Evolutionary conservation across 2,888 invertebrate genomes (phyloP).

Genomic region (Bembecia ichneumoniformis): DNA sequence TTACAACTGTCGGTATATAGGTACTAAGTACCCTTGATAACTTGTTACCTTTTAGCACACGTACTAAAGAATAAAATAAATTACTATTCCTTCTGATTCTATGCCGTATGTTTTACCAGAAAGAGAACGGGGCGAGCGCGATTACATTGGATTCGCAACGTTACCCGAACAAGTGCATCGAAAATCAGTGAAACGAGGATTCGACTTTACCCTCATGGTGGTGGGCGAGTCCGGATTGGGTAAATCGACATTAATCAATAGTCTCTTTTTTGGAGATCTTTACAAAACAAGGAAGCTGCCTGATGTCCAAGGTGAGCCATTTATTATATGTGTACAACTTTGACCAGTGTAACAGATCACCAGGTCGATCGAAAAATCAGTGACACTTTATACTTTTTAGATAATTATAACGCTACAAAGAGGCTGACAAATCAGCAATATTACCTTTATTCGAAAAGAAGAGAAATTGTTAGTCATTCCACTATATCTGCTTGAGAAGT

Average conservation of each 20-base stretch:
- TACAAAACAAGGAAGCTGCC: slow-evolving; percentile 87
- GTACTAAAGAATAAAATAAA: not conserved
- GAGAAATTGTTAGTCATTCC: too few species aligned
- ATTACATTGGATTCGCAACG: slow-evolving; percentile 95
- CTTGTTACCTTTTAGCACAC: not conserved
- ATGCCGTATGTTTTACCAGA: slow-evolving; percentile 26
- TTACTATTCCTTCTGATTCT: not conserved
- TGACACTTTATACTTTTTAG: not conserved
- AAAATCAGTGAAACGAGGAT: slow-evolving; percentile 95
- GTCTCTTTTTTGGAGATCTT: slow-evolving; percentile 92
- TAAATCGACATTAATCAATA: slow-evolving; percentile 95
- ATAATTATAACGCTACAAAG: too few species aligned
- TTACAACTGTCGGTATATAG: too few species aligned
- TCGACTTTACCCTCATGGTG: slow-evolving; percentile 97
- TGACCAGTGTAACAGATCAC: not conserved
- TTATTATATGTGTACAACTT: too few species aligned
- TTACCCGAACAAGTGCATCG: slow-evolving; percentile 96
- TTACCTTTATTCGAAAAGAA: too few species aligned
- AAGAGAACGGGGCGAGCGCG: slow-evolving; percentile 75
- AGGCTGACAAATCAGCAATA: too few species aligned
- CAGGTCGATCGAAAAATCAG: not conserved
- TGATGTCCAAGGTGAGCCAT: slow-evolving; percentile 75
- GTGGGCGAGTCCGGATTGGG: slow-evolving; percentile 95
- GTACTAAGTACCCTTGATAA: not conserved
- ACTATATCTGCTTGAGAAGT: too few species aligned